These are phyloP conservation scores for Idaea aversata DNA, from an alignment of 2,888 invertebrate genomes.

Conservation along the genomic window DNA sequence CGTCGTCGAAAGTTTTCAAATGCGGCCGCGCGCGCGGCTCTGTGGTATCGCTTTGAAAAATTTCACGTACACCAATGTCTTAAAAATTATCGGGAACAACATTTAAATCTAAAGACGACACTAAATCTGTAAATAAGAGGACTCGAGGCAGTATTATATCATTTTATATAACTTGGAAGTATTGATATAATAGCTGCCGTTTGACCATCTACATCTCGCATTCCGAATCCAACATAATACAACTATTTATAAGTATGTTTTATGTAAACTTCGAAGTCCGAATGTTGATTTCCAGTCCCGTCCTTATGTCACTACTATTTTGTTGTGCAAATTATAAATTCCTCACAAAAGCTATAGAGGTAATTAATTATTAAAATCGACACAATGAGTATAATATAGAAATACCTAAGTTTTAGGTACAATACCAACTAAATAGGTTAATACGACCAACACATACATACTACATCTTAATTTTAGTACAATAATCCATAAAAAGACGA, in stretches of 20 bases:
- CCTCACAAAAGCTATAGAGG: constrained; percentile 78
- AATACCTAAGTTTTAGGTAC: constrained; percentile 73
- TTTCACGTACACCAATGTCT: constrained; percentile 55
- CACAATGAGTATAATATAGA: constrained; percentile 77
- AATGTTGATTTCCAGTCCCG: constrained; percentile 48
- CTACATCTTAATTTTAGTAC: constrained; percentile 71
- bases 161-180: constrained; percentile 9
- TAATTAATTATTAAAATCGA: constrained; percentile 72
- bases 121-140: constrained; percentile 51
- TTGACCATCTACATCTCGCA: background rate
- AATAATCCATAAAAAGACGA: constrained; percentile 75
- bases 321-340: constrained; percentile 75
- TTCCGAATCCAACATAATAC: background rate
- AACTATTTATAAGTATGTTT: background rate
- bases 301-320: constrained; percentile 67
- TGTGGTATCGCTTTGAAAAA: constrained; percentile 48
- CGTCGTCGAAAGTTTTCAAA: constrained; percentile 53
- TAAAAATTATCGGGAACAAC: constrained; percentile 78
- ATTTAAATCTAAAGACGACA: constrained; percentile 68
- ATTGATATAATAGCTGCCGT: background rate
- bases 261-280: constrained; percentile 3
- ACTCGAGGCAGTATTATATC: constrained; percentile 23
- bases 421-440: constrained; percentile 77
- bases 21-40: constrained; percentile 28
- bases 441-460: constrained; percentile 74